Base-by-base conservation (phyloP, 2,888 invertebrate species). In the Drosophila pegasa region DNA sequence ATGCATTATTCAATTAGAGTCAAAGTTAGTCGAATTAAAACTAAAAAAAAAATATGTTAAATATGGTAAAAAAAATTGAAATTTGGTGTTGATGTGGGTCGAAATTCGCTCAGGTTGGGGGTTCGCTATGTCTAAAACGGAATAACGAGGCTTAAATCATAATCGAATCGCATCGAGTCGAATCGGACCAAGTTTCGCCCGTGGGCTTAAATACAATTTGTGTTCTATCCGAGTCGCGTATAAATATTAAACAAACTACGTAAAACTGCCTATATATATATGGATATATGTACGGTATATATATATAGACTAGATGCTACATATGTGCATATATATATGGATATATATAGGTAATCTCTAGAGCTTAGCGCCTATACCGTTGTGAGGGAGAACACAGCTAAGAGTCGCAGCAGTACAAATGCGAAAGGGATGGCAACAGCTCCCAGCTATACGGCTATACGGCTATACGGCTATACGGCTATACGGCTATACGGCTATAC, bases 401-500 rank as follows among this genome's bases (percentile, higher is more conserved):
- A 20, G 22, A 29, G 25, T 29, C 10, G 41, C 35, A 41, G 6
- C 14, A 14, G 27, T 38, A 70, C 41, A 50, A 33, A 70, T 56
- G 45, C 37, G 47, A 76, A 43, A 56, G 72, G 57, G 58, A 76
- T 43, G 55, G 51, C 76, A 63, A 58, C n/a, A 51, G 41, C 22
- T 25, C n/a, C 20, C 33, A 9, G n/a, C n/a, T n/a, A n/a, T n/a
- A n/a, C n/a, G n/a, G n/a, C n/a, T n/a, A n/a, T n/a, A n/a, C n/a
- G n/a, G n/a, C n/a, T n/a, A n/a, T n/a, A n/a, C n/a, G n/a, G n/a
- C n/a, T n/a, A n/a, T n/a, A n/a, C n/a, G n/a, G n/a, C n/a, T n/a
- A n/a, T n/a, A n/a, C n/a, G n/a, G n/a, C n/a, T n/a, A n/a, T n/a
- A n/a, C n/a, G n/a, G n/a, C n/a, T n/a, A n/a, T n/a, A n/a, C n/a